These are phyloP conservation scores for Setophaga petechia DNA, from an alignment of 2,113 vertebrate species.

Conservation along the genomic window DNA sequence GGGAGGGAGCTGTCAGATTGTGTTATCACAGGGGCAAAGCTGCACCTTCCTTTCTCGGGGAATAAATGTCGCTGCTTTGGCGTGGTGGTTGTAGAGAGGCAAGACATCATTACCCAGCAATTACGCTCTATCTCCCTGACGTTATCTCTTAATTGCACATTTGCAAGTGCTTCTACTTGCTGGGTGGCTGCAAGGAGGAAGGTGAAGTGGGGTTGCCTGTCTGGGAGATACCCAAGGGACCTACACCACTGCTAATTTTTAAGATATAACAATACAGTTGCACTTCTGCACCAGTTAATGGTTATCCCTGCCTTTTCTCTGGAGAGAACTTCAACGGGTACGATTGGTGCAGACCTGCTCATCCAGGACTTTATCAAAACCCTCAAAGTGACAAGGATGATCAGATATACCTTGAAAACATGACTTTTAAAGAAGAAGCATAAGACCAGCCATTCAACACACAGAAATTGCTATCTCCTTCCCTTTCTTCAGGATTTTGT, in stretches of 20 bases:
- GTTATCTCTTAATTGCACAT: constrained; percentile 39
- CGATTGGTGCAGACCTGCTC: background rate
- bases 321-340: background rate
- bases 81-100: background rate
- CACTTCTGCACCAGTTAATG: background rate
- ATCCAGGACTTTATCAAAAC: background rate
- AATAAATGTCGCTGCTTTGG: background rate
- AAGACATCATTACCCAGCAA: constrained; percentile 30
- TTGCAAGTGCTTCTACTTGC: constrained; percentile 1
- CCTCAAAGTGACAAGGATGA: background rate
- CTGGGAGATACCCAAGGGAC: background rate
- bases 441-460: background rate
- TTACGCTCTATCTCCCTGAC: background rate
- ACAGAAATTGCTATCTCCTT: background rate
- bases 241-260: background rate
- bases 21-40: background rate
- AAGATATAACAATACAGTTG: background rate
- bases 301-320: background rate
- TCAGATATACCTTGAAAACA: background rate
- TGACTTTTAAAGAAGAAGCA: background rate
- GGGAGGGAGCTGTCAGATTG: background rate
- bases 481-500: background rate
- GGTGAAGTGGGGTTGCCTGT: background rate
- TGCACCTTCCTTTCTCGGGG: background rate
- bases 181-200: constrained; percentile 1